Conservation (phyloP, 2,113 vertebrate genomes). For the Nothobranchius furzeri region DNA sequence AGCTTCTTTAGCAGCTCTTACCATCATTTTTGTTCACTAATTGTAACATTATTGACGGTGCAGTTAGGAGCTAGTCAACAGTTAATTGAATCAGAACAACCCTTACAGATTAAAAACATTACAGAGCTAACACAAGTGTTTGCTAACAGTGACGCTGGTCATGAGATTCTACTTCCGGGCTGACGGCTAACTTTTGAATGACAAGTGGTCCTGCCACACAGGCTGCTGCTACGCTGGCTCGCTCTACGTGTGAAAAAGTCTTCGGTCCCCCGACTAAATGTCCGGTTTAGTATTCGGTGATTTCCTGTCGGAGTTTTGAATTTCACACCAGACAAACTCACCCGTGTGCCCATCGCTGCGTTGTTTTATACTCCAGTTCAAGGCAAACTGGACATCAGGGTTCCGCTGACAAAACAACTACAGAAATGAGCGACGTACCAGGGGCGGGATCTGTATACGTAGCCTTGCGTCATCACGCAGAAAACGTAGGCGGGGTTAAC, state of each 20-base stretch:
- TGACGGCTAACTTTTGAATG: conserved; percentile 57
- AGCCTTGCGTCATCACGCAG: conserved; percentile 27
- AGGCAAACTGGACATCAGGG: conserved; percentile 21
- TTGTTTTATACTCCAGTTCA: conserved; percentile 14
- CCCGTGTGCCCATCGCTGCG: conserved; percentile 61
- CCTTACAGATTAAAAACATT: neutral
- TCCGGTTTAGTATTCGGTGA: neutral
- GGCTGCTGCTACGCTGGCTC: conserved; percentile 29
- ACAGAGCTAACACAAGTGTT: neutral
- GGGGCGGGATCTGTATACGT: conserved; percentile 16
- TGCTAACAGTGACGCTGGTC: conserved; percentile 25
- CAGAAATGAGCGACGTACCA: conserved; percentile 11
- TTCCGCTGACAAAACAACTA: conserved; percentile 26
- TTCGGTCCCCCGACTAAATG: neutral
- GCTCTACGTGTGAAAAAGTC: neutral
- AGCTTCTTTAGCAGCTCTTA: neutral
- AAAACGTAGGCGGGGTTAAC: neutral
- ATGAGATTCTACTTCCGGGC: conserved; percentile 66
- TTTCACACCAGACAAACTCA: conserved; percentile 48
- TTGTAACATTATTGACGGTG: neutral
- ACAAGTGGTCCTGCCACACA: conserved; percentile 52
- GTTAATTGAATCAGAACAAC: neutral
- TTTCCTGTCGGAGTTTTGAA: neutral
- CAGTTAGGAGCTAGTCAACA: neutral
- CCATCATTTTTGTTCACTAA: neutral